Conservation (phyloP, 1,140 invertebrate genomes). For the Pseudomyrmex cubaensis region DNA sequence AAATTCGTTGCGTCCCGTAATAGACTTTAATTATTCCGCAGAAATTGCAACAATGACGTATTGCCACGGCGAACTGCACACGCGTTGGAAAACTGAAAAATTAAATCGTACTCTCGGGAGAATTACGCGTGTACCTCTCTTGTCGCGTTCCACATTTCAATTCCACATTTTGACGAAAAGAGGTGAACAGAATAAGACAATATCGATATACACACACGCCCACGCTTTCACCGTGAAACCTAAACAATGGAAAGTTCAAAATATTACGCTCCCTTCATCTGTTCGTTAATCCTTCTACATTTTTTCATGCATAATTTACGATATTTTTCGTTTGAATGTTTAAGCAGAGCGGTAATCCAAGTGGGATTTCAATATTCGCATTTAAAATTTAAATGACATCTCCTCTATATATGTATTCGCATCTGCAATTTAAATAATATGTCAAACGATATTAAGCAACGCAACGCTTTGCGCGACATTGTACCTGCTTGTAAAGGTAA, state of each 20-base stretch:
- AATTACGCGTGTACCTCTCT: no score
- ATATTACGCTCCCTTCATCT: not conserved
- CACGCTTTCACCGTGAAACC: not conserved
- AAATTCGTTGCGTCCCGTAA: constrained; percentile 16
- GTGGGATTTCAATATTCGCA: not conserved
- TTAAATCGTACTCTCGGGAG: constrained; percentile 23
- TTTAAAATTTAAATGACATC: constrained; percentile 22
- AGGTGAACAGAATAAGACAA: constrained; percentile 24
- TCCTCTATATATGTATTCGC: not conserved
- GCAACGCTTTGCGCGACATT: not conserved
- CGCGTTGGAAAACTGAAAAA: constrained; percentile 40
- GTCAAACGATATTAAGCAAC: constrained; percentile 1
- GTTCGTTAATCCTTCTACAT: not conserved
- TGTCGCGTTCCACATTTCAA: constrained; percentile 3
- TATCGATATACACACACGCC: not conserved
- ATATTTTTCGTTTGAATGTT: constrained; percentile 8
- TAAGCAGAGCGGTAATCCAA: not conserved
- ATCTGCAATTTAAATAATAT: constrained; percentile 21
- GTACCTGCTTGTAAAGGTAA: not conserved
- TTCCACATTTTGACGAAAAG: not conserved
- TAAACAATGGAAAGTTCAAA: not conserved
- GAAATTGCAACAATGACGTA: constrained; percentile 46
- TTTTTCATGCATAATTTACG: constrained; percentile 3
- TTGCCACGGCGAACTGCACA: constrained; percentile 4
- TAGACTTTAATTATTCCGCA: constrained; percentile 50